A percentile compares a stretch with the other conserved stretches of the same genome.
Conservation (phyloP, 2,113 vertebrate species). For the Macquaria ambigua region DNA sequence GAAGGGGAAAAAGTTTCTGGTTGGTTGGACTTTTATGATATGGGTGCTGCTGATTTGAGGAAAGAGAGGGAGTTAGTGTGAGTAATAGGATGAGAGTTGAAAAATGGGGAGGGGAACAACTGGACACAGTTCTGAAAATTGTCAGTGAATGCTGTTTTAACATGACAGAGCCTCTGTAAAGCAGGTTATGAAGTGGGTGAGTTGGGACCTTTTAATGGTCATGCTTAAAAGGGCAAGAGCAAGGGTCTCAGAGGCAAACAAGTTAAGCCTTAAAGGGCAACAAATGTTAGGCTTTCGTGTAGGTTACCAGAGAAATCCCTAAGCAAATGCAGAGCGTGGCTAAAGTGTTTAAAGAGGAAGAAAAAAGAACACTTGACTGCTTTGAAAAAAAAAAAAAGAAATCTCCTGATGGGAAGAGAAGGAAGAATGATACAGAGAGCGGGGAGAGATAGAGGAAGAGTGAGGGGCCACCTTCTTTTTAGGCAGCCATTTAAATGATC, state of each 20-base stretch:
- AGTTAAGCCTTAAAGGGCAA: constrained; percentile 68
- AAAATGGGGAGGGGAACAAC: constrained; percentile 28
- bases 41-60: constrained; percentile 87
- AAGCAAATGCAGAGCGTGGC: constrained; percentile 63
- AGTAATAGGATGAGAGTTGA: constrained; percentile 30
- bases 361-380: constrained; percentile 77
- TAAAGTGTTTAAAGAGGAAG: constrained; percentile 73
- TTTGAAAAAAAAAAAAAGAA: constrained; percentile 55
- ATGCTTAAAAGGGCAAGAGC: constrained; percentile 66
- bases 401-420: constrained; percentile 58
- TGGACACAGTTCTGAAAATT: constrained; percentile 86
- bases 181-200: constrained; percentile 38
- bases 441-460: constrained; percentile 68
- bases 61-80: constrained; percentile 35
- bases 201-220: constrained; percentile 67
- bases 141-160: constrained; percentile 81
- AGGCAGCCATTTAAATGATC: constrained; percentile 98
- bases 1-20: constrained; percentile 53
- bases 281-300: constrained; percentile 52
- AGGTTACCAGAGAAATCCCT: constrained; percentile 64
- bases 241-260: constrained; percentile 62
- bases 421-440: constrained; percentile 48
- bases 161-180: constrained; percentile 83
- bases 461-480: constrained; percentile 83
- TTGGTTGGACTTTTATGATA: constrained; percentile 73